phyloP scores from a whole-genome alignment of 2,113 vertebrate genomes.

The Pelecanoides urinatrix region DNA sequence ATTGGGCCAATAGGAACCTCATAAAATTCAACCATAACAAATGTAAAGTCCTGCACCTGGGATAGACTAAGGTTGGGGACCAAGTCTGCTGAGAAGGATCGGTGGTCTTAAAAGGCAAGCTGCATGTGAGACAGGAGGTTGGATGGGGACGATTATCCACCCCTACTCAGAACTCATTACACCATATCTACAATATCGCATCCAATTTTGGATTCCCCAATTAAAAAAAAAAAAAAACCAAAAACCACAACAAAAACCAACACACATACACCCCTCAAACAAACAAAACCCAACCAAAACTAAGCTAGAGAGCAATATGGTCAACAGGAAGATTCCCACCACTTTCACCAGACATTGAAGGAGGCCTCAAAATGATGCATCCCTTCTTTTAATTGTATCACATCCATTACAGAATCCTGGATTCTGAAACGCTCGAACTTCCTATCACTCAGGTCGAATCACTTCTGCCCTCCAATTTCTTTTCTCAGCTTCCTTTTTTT shows the following conservation, averaged over 20 bases:
- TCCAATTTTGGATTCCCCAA: not conserved
- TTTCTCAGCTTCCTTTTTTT: not conserved
- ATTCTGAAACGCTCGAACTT: not conserved
- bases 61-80: accelerated
- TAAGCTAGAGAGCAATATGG: not conserved
- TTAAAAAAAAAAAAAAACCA: not conserved
- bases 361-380: not conserved
- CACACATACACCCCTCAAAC: not conserved
- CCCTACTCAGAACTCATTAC: not conserved
- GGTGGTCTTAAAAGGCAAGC: not conserved
- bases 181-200: not conserved
- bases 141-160: not conserved
- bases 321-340: not conserved
- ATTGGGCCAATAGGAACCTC: not conserved
- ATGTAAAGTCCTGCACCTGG: not conserved
- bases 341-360: not conserved
- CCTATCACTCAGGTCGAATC: not conserved
- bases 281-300: not conserved
- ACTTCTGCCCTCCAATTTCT: not conserved
- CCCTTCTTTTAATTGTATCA: not conserved
- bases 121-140: accelerated
- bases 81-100: not conserved
- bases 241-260: too few species aligned
- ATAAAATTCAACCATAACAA: not conserved
- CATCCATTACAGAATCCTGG: not conserved